phyloP scores from a whole-genome alignment of 2,888 invertebrate species.

The Petrolisthes cinctipes region DNA sequence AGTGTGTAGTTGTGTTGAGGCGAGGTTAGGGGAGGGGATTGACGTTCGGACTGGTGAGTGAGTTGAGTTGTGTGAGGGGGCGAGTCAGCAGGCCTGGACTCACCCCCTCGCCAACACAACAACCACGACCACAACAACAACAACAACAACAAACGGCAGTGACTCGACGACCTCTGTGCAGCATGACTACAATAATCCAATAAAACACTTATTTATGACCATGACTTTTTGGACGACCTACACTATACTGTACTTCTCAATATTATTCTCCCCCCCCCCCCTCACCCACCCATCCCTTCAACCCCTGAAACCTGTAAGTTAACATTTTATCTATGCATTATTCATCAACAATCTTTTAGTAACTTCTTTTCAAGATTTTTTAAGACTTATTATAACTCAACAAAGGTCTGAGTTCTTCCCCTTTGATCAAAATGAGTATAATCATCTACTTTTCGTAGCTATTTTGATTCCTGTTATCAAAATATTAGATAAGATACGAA shows the following conservation, averaged over 20 bases:
- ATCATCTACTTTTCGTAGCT: too few species aligned
- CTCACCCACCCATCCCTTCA: not conserved
- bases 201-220: conserved; percentile 10
- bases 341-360: too few species aligned
- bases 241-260: not conserved
- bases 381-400: too few species aligned
- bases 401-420: too few species aligned
- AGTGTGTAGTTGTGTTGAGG: not conserved
- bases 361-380: too few species aligned
- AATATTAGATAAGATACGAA: too few species aligned
- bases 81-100: conserved; percentile 27
- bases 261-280: not conserved
- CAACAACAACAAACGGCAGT: not conserved
- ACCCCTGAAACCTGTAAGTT: too few species aligned
- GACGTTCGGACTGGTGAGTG: conserved; percentile 12
- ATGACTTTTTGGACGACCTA: conserved; percentile 2
- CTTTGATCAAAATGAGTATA: too few species aligned
- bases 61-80: not conserved
- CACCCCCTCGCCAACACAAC: not conserved
- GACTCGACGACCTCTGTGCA: conserved; percentile 10
- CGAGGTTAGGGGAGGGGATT: not conserved
- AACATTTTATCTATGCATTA: too few species aligned
- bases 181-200: not conserved
- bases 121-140: conserved; percentile 12
- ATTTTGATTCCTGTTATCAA: too few species aligned